Evolutionary conservation across 2,888 invertebrate species (phyloP), one percentile per base, ranked within the genome.

Genomic region (Dugesia japonica): DNA sequence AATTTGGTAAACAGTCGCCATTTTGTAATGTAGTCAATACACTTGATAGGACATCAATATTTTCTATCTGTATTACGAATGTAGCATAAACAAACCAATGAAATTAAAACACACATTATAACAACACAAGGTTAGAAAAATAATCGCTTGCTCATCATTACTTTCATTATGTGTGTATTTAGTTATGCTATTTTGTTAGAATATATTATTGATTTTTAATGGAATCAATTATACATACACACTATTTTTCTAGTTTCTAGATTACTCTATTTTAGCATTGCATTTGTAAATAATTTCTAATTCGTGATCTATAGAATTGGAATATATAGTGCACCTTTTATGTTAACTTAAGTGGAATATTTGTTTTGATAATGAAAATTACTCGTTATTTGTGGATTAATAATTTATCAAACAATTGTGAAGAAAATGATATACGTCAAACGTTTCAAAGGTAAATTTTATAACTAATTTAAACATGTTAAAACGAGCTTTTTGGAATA

Each of bases 351-450:
- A n/a, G n/a, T n/a, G n/a, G n/a, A n/a, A n/a, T n/a, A n/a, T n/a
- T n/a, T n/a, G n/a, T n/a, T n/a, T n/a, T n/a, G n/a, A 38, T 73
- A 27, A 75, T 76, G 77, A 38, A 73, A 23, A 31, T 23, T 17
- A 94, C 94, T 90, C 92, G 94, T 90, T 94, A 95, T 89, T 91
- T 95, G 89, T 94, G 94, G 92, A 93, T 95, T 90, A 94, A 94
- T 90, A 94, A 94, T 90, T 91, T 95, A 90, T 94, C 94, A 90
- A 94, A 94, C 89, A 93, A 92, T 89, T 91, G 92, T 89, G 91
- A 92, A 86, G 93, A 94, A 88, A 93, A 93, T 87, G 90, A 91
- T 87, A 92, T 94, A 88, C 89, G 91, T 89, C 92, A 93, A 88
- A 91, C 92, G 88, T 94, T 94, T 88, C 92, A 92, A 91, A 90